These are phyloP conservation scores for Scartelaos histophorus DNA, from an alignment of 2,113 vertebrate species.

Conservation along the genomic window DNA sequence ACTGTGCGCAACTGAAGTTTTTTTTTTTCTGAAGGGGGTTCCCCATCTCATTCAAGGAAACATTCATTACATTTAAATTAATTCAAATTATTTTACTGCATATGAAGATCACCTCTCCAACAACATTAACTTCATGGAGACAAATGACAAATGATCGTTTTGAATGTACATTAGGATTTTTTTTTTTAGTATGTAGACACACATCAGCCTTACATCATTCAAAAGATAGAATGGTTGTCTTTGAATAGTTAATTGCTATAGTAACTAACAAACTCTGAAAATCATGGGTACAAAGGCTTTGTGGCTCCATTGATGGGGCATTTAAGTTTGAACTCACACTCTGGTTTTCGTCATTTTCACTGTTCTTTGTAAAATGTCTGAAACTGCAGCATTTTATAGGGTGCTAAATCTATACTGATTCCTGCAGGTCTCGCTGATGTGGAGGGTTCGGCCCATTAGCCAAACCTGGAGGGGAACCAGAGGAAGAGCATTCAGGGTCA, in stretches of 20 bases:
- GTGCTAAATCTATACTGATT: background rate
- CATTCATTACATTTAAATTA: background rate
- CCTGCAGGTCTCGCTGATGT: background rate
- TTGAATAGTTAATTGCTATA: no score
- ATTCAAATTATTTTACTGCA: background rate
- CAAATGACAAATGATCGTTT: no score
- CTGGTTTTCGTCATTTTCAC: background rate
- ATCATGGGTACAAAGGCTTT: no score
- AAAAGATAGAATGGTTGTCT: no score
- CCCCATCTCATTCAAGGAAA: no score
- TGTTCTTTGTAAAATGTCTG: background rate
- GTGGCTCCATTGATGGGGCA: background rate
- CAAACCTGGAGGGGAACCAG: slow-evolving; percentile 9
- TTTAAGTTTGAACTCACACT: background rate
- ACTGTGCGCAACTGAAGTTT: background rate
- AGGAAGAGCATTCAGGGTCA: slow-evolving; percentile 8
- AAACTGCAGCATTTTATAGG: background rate
- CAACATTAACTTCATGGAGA: background rate
- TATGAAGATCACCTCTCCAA: background rate
- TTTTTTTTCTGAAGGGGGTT: background rate
- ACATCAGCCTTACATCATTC: no score
- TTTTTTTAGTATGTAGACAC: no score
- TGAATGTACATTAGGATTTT: no score
- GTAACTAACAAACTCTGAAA: no score
- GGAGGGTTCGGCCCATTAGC: background rate